A percentile compares a stretch with the other conserved stretches of the same genome.
phyloP scores from a whole-genome alignment of 2,797 vertebrate genomes.

The Ctenochaetus hawaiiensis region DNA sequence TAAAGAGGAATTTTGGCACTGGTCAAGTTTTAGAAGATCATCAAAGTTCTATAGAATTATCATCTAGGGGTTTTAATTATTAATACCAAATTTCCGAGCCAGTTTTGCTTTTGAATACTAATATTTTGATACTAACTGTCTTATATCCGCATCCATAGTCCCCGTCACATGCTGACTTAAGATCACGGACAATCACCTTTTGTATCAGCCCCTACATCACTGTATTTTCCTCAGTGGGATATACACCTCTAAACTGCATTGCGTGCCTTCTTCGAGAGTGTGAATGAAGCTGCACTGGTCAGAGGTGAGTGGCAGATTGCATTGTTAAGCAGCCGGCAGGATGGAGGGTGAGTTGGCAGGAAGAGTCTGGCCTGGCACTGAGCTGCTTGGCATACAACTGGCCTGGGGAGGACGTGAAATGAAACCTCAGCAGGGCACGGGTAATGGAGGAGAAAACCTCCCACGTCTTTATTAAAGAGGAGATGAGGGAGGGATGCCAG shows the following conservation, averaged over 20 bases:
- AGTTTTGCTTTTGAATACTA: not conserved
- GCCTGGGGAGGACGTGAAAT: conserved; percentile 64
- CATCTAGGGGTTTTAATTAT: not conserved
- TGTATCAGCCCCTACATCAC: not conserved
- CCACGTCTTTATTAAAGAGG: conserved; percentile 56
- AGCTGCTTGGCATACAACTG: conserved; percentile 52
- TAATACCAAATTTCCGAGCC: not conserved
- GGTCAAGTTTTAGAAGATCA: not conserved
- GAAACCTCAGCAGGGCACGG: conserved; percentile 66
- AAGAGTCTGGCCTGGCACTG: conserved; percentile 42
- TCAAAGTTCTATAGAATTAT: not conserved
- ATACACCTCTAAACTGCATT: not conserved
- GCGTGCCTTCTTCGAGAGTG: conserved; percentile 2
- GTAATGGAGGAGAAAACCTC: conserved; percentile 61
- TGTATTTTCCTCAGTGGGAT: not conserved
- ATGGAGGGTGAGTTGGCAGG: conserved; percentile 57
- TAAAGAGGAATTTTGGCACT: no score
- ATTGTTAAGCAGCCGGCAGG: conserved; percentile 62
- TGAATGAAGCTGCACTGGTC: conserved; percentile 38
- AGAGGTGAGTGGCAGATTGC: conserved; percentile 55
- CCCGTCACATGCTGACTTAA: not conserved
- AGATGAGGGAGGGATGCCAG: conserved; percentile 16
- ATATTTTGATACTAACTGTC: not conserved
- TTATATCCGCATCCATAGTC: no score
- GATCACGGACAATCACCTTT: not conserved